These are phyloP conservation scores for Trachelus iudaicus DNA, from an alignment of 2,888 invertebrate species.

Conservation along the genomic window DNA sequence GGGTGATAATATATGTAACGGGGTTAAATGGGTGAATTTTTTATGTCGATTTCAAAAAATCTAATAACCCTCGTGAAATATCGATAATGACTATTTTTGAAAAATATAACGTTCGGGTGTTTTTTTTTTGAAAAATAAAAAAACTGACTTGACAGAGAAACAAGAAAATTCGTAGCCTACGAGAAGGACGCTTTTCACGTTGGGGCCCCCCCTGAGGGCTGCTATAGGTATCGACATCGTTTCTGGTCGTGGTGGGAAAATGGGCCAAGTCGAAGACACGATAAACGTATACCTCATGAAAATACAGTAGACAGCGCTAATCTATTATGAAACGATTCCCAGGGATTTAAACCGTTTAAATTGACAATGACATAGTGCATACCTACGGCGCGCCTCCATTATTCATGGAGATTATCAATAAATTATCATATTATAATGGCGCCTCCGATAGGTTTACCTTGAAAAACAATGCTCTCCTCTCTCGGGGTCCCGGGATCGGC, in stretches of 20 bases:
- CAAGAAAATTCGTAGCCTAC: background rate
- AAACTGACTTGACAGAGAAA: background rate
- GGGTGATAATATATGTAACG: too few relatives aligned
- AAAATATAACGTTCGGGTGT: background rate
- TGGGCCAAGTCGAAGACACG: constrained; percentile 12
- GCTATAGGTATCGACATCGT: constrained; percentile 8
- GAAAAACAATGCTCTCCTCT: constrained; percentile 28
- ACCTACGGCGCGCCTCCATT: constrained; percentile 48
- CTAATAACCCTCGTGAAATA: background rate
- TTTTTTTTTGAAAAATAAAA: background rate
- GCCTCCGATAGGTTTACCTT: constrained; percentile 43
- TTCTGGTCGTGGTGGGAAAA: constrained; percentile 9
- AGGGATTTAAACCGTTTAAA: constrained; percentile 45
- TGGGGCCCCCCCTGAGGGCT: background rate
- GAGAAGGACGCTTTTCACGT: background rate
- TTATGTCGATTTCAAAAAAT: too few relatives aligned
- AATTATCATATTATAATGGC: constrained; percentile 61
- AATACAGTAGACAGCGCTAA: constrained; percentile 34
- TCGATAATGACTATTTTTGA: background rate
- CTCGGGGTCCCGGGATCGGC: background rate
- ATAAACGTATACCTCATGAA: constrained; percentile 5
- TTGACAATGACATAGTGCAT: constrained; percentile 58
- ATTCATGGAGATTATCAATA: constrained; percentile 59
- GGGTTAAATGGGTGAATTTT: too few relatives aligned
- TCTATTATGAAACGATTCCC: constrained; percentile 56